phyloP scores from a whole-genome alignment of 2,797 vertebrate genomes.

The Chloroceryle amazona region DNA sequence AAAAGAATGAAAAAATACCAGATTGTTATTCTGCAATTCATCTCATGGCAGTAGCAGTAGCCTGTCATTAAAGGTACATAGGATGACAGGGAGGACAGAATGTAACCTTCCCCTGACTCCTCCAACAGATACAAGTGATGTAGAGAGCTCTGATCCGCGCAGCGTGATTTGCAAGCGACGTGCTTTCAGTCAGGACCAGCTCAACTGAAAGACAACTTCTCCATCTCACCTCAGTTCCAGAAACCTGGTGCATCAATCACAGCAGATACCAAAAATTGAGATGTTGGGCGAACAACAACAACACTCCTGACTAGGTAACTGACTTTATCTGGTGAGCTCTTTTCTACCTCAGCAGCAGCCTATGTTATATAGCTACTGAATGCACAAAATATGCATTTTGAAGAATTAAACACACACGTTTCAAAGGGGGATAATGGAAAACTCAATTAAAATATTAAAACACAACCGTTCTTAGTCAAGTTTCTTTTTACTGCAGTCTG shows the following conservation, averaged over 20 bases:
- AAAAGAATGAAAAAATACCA: background rate
- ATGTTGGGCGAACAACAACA: background rate
- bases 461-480: background rate
- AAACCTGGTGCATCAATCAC: background rate
- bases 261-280: background rate
- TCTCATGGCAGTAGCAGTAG: background rate
- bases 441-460: background rate
- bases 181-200: background rate
- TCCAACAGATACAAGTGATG: background rate
- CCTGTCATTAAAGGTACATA: conserved; percentile 21
- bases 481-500: background rate
- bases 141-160: background rate
- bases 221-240: background rate
- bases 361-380: background rate
- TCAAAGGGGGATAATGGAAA: background rate
- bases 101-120: background rate
- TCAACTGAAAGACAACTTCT: background rate
- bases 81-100: background rate
- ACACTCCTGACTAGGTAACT: background rate
- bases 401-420: background rate
- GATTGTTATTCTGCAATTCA: background rate
- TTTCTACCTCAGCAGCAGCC: background rate
- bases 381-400: background rate
- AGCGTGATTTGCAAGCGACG: background rate
- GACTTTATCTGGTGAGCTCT: background rate